These are phyloP conservation scores for Halichondria panicea DNA, from an alignment of 37 sponge, comb jelly and placozoan species.

Conservation along the genomic window DNA sequence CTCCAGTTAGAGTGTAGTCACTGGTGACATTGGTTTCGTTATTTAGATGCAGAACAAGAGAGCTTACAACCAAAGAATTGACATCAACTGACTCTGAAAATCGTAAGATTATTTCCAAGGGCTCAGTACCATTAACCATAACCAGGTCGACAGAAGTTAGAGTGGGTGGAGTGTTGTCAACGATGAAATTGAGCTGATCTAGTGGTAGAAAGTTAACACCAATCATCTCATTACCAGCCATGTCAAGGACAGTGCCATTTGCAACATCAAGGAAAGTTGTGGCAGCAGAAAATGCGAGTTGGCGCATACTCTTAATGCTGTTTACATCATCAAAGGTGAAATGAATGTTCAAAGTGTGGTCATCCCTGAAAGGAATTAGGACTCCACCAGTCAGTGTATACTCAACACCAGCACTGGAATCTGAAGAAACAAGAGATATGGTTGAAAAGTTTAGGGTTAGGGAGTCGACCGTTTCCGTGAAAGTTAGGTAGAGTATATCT, in stretches of 20 bases:
- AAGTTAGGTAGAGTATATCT: slow-evolving; percentile 63
- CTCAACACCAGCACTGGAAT: slow-evolving; percentile 8
- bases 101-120: slow-evolving; percentile 66
- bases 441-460: slow-evolving; percentile 36
- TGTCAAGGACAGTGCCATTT: slow-evolving; percentile 62
- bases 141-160: slow-evolving; percentile 76
- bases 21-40: slow-evolving; percentile 17
- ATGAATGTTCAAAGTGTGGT: slow-evolving; percentile 32
- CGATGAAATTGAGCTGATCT: not conserved
- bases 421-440: slow-evolving; percentile 55
- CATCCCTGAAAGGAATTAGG: slow-evolving; percentile 31
- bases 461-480: slow-evolving; percentile 74
- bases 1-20: slow-evolving; percentile 61
- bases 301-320: slow-evolving; percentile 47
- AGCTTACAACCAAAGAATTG: slow-evolving; percentile 6
- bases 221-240: slow-evolving; percentile 49
- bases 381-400: slow-evolving; percentile 74
- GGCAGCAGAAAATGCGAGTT: slow-evolving; percentile 18
- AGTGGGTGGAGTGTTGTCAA: slow-evolving; percentile 61
- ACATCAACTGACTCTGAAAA: slow-evolving; percentile 88
- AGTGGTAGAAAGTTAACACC: not conserved
- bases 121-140: slow-evolving; percentile 77
- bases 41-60: slow-evolving; percentile 49
- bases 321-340: slow-evolving; percentile 77
- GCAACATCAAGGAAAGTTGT: slow-evolving; percentile 59